Percentiles rank a stretch among this genome's conserved stretches.
These are phyloP conservation scores for Champsocephalus gunnari DNA, from an alignment of 2,797 vertebrate genomes.

Conservation along the genomic window DNA sequence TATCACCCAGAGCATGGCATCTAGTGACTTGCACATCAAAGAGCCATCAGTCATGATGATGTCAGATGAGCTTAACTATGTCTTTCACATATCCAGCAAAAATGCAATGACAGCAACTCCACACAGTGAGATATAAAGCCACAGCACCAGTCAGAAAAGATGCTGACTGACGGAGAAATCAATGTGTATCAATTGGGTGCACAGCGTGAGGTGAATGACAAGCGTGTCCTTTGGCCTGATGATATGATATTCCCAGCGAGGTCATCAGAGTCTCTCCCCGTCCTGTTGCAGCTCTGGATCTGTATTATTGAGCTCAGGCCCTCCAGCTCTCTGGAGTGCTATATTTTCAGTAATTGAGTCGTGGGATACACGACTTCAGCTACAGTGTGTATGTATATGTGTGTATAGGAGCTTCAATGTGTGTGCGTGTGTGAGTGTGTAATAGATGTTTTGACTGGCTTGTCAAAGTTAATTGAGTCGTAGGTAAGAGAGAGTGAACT, in stretches of 20 bases:
- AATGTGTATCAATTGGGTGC: constrained; percentile 37
- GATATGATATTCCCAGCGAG: constrained; percentile 70
- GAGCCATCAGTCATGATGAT: constrained; percentile 30
- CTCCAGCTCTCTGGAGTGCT: constrained; percentile 73
- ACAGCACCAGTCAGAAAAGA: constrained; percentile 33
- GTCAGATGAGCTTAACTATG: constrained; percentile 35
- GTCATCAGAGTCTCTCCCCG: constrained; percentile 51
- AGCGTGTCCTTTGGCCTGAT: constrained; percentile 64
- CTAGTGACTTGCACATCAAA: constrained; percentile 68
- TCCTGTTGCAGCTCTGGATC: constrained; percentile 62
- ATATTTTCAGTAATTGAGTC: constrained; percentile 77
- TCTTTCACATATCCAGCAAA: constrained; percentile 28
- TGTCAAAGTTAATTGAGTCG: constrained; percentile 75
- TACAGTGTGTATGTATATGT: constrained; percentile 12
- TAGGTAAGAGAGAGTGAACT: constrained; percentile 62
- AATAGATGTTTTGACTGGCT: constrained; percentile 71
- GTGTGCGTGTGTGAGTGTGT: constrained; percentile 30
- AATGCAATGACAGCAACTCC: constrained; percentile 13
- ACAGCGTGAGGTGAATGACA: constrained; percentile 72
- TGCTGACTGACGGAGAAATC: constrained; percentile 56
- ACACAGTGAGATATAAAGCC: constrained; percentile 17
- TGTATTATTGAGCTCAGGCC: constrained; percentile 71
- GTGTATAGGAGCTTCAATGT: constrained; percentile 12
- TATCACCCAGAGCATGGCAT: constrained; percentile 63
- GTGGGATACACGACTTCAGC: constrained; percentile 42